Evolutionary conservation across 2,113 vertebrate species (phyloP).

Genomic region (Ciconia maguari): DNA sequence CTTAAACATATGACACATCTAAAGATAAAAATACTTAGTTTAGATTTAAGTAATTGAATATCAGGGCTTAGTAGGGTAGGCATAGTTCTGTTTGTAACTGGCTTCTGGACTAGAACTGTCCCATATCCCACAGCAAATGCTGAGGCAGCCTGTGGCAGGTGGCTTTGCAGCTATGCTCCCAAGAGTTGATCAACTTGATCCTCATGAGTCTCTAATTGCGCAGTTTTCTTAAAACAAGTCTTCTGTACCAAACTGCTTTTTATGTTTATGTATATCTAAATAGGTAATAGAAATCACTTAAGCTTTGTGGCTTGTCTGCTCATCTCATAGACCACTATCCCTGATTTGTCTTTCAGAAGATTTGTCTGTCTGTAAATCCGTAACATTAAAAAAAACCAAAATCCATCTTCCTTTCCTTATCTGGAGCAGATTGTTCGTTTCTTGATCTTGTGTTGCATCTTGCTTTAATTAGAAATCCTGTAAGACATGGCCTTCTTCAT

Average conservation of each 20-base stretch:
- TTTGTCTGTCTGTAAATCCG: conserved; percentile 15
- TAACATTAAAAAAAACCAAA: neutral
- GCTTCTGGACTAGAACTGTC: neutral
- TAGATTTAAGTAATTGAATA: neutral
- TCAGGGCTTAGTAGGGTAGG: neutral
- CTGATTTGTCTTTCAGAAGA: conserved; percentile 8
- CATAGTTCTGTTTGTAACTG: neutral
- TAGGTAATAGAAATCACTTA: neutral
- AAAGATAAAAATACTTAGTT: neutral
- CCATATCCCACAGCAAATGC: neutral
- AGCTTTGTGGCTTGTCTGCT: conserved; percentile 2
- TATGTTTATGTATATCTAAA: neutral
- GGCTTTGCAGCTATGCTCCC: neutral
- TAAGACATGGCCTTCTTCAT: neutral
- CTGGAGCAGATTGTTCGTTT: conserved; percentile 21
- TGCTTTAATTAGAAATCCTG: neutral
- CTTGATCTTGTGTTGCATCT: neutral
- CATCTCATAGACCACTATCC: neutral
- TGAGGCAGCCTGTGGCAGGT: neutral
- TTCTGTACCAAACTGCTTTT: neutral
- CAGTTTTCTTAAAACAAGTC: neutral
- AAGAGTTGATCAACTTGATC: neutral
- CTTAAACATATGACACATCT: neutral
- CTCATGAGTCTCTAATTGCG: neutral
- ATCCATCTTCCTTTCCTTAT: conserved; percentile 13